phyloP scores from a whole-genome alignment of 1,140 invertebrate genomes.

The Drosophila prosaltans region DNA sequence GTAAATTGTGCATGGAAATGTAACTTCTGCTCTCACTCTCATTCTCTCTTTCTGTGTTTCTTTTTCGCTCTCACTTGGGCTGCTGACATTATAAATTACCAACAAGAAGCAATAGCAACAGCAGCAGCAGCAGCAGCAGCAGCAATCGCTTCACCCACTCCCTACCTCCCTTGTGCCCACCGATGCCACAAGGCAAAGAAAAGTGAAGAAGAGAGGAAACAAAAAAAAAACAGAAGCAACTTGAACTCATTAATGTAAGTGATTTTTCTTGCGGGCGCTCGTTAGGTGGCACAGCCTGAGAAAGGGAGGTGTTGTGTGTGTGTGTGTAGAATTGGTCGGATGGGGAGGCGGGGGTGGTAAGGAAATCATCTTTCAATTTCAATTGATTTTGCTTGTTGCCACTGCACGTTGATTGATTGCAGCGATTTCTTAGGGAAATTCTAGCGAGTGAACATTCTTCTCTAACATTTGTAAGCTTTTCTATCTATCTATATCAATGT shows the following conservation, averaged over 20 bases:
- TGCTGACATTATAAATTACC: slow-evolving; percentile 82
- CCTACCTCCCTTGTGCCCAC: slow-evolving; percentile 4
- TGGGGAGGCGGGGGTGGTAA: slow-evolving; percentile 20
- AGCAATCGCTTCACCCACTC: not conserved
- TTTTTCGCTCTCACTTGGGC: slow-evolving; percentile 31
- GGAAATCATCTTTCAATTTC: slow-evolving; percentile 80
- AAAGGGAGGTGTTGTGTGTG: not conserved
- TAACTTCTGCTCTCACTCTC: slow-evolving; percentile 64
- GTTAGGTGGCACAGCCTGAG: slow-evolving; percentile 18
- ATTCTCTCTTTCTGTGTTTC: slow-evolving; percentile 12
- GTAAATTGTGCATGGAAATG: slow-evolving; percentile 81
- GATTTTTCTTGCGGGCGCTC: slow-evolving; percentile 76
- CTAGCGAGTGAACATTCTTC: slow-evolving; percentile 37
- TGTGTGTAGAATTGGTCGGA: not conserved
- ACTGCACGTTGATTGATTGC: slow-evolving; percentile 77
- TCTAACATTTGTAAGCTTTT: slow-evolving; percentile 37
- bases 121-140: slow-evolving; percentile 1
- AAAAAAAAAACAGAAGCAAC: slow-evolving; percentile 38
- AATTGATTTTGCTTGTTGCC: slow-evolving; percentile 80
- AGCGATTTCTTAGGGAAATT: slow-evolving; percentile 76
- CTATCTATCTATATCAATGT: not conserved
- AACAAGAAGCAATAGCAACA: slow-evolving; percentile 43
- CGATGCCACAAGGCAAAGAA: slow-evolving; percentile 60
- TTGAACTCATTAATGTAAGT: slow-evolving; percentile 82
- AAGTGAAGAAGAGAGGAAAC: not conserved